Conservation (phyloP, 2,113 vertebrate species). For the Thermophis baileyi region DNA sequence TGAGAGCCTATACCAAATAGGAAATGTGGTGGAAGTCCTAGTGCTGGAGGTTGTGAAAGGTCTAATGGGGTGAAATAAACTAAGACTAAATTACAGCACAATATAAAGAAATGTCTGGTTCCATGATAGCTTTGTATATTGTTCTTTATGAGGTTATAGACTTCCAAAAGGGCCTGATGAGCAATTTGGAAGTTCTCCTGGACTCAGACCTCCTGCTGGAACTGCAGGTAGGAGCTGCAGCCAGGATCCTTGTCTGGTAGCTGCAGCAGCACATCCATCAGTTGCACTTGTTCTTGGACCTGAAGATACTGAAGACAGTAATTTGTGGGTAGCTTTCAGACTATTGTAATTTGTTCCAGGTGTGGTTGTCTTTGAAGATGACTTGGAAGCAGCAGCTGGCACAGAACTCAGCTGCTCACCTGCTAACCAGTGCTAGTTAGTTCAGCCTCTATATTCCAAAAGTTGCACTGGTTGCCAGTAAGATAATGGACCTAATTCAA, state of each 20-base stretch:
- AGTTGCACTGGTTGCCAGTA: not conserved
- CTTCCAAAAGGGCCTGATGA: not conserved
- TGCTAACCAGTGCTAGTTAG: not conserved
- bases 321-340: not conserved
- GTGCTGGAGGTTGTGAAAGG: not conserved
- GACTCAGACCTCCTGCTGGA: not conserved
- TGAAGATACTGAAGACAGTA: not conserved
- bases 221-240: not conserved
- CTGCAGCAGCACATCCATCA: not conserved
- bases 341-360: not conserved
- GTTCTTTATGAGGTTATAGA: not conserved
- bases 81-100: not conserved
- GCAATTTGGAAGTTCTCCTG: not conserved
- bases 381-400: not conserved
- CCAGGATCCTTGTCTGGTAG: not conserved
- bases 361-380: not conserved
- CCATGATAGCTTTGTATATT: not conserved
- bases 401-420: not conserved
- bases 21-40: not conserved
- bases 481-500: not conserved
- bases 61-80: not conserved
- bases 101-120: not conserved
- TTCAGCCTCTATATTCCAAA: not conserved
- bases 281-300: not conserved
- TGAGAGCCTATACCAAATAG: not conserved